These are phyloP conservation scores for Chrysocyon brachyurus DNA, from an alignment of 2,797 vertebrate genomes.

Conservation along the genomic window DNA sequence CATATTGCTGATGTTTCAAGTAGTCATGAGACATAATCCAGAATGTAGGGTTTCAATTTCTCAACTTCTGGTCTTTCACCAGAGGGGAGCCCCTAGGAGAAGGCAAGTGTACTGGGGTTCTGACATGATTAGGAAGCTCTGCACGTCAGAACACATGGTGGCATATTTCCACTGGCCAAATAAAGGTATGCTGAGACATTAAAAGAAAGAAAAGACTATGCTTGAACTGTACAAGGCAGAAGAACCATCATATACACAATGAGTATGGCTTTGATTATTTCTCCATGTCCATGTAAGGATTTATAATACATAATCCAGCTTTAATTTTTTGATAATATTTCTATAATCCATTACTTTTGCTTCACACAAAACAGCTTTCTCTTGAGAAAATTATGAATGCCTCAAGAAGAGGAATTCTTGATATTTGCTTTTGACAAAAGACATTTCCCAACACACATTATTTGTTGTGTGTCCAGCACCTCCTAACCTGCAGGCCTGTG, in stretches of 20 bases:
- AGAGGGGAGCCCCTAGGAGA: background rate
- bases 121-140: background rate
- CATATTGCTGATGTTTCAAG: background rate
- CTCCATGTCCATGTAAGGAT: background rate
- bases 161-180: background rate
- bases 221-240: background rate
- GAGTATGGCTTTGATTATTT: background rate
- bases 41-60: background rate
- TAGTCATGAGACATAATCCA: background rate
- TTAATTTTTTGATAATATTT: constrained; percentile 15
- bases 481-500: background rate
- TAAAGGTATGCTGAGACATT: background rate
- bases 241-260: background rate
- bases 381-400: background rate
- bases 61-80: background rate
- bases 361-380: background rate
- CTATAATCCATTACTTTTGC: background rate
- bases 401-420: background rate
- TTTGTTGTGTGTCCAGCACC: background rate
- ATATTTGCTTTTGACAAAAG: background rate
- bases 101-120: background rate
- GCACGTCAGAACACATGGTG: rapidly evolving
- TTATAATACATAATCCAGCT: background rate
- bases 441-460: background rate
- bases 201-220: background rate